phyloP scores from a whole-genome alignment of 2,797 vertebrate genomes.

The Sebastes iracundus region DNA sequence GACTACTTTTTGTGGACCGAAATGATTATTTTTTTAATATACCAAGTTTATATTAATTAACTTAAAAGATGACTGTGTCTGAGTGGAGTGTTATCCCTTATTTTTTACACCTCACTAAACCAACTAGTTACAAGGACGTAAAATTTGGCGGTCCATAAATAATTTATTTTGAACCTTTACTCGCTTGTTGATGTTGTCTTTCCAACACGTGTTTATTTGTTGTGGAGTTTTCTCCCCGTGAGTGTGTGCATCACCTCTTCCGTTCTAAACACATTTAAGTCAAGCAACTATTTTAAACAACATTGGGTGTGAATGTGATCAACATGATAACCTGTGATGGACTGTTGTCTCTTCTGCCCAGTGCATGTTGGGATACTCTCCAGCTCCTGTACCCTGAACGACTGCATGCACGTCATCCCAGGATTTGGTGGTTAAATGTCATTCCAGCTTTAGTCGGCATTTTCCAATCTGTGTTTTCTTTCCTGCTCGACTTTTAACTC shows the following conservation, averaged over 20 bases:
- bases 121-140: neutral
- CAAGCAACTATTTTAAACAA: neutral
- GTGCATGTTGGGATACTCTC: slow-evolving; percentile 33
- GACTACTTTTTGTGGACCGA: slow-evolving; percentile 31
- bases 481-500: neutral
- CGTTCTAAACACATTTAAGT: neutral
- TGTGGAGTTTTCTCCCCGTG: neutral
- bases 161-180: neutral
- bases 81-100: neutral
- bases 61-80: slow-evolving; percentile 37
- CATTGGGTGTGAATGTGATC: neutral
- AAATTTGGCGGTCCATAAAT: neutral
- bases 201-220: neutral
- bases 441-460: neutral
- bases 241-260: neutral
- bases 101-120: neutral
- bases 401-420: neutral
- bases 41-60: slow-evolving; percentile 46
- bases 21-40: slow-evolving; percentile 26
- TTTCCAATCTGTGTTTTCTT: neutral
- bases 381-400: neutral
- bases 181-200: neutral
- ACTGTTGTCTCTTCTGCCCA: neutral
- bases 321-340: neutral
- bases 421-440: neutral